Evolutionary conservation across 2,888 invertebrate genomes (phyloP), one percentile per base, ranked within the genome.

Genomic region (Agriotes lineatus): DNA sequence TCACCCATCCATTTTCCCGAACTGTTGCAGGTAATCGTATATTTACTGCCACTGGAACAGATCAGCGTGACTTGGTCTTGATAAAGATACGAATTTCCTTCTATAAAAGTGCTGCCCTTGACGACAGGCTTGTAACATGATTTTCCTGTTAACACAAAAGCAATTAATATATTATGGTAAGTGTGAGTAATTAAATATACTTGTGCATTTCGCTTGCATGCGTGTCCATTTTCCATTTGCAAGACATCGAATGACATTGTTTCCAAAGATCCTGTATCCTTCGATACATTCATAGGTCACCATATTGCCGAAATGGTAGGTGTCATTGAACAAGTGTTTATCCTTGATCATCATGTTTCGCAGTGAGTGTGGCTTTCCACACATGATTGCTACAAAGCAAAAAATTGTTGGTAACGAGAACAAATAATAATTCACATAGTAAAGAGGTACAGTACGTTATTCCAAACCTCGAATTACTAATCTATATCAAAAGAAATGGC

Each of bases 91-190:
- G 87, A 87, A 52, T 82, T 82, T 18, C 87, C 87, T 45, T 80
- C 76, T 7, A 87, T 80, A 39, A 76, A 79, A 10, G 85, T 83
- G n/a, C 81, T 81, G 19, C 78, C 69, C 3, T 81, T 73, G 12
- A 86, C 77, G 39, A 76, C 78, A n/a, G 88, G 88, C 73, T 86
- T 86, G 19, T 84, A 84, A 73, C 88, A 88, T 0, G 87, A 86
- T 67, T 86, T 83, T 81, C 82, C 87, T 88, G 70, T 75, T 19
- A 58, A 54, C 57, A 66, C 33, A 68, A 48, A 48, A 10, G 1
- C 2, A 22, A 1, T 22, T 12, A 48, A 2, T 50, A n/a, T 50
- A 52, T 12, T 61, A 57, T 4, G 18, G 18, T 22, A 6, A 59
- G 22, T n/a, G 54, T 16, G 7, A 10, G 16, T 12, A 22, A 42